These are phyloP conservation scores for Cosmopolites sordidus DNA, from an alignment of 2,888 invertebrate genomes.

Conservation along the genomic window DNA sequence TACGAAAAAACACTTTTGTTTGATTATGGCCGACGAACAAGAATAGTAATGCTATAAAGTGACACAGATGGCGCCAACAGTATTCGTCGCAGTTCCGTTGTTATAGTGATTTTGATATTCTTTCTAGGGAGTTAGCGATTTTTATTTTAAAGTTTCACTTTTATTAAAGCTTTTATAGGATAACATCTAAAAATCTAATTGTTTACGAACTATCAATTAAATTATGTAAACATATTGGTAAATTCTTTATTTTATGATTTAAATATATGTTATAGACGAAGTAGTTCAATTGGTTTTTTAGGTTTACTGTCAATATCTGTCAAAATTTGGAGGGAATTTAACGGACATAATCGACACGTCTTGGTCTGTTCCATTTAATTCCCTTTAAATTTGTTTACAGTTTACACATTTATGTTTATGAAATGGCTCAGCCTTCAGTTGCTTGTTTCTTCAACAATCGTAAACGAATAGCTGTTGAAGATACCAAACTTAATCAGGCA, in stretches of 20 bases:
- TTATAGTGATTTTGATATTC: neutral
- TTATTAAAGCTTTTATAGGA: too few species aligned
- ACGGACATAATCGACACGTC: neutral
- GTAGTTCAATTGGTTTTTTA: too few species aligned
- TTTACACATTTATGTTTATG: conserved; percentile 27
- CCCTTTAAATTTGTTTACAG: conserved; percentile 38
- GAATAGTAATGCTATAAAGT: conserved; percentile 7
- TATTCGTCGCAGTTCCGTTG: conserved; percentile 8
- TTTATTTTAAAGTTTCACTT: too few species aligned
- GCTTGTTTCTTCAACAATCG: conserved; percentile 71
- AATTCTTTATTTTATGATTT: too few species aligned
- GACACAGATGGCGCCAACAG: conserved; percentile 4
- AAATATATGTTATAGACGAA: too few species aligned
- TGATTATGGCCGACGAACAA: conserved; percentile 61
- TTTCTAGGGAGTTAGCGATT: neutral
- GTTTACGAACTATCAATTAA: too few species aligned
- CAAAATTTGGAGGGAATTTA: conserved; percentile 1
- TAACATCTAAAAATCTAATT: too few species aligned
- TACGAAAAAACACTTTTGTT: conserved; percentile 61
- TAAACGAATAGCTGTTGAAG: conserved; percentile 70
- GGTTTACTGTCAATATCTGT: neutral
- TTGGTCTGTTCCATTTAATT: conserved; percentile 26
- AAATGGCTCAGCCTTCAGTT: conserved; percentile 74
- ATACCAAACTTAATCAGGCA: conserved; percentile 50
- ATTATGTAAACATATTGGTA: too few species aligned